These are phyloP conservation scores for Subanguina moxae DNA, from an alignment of 1,140 invertebrate genomes.

Conservation along the genomic window DNA sequence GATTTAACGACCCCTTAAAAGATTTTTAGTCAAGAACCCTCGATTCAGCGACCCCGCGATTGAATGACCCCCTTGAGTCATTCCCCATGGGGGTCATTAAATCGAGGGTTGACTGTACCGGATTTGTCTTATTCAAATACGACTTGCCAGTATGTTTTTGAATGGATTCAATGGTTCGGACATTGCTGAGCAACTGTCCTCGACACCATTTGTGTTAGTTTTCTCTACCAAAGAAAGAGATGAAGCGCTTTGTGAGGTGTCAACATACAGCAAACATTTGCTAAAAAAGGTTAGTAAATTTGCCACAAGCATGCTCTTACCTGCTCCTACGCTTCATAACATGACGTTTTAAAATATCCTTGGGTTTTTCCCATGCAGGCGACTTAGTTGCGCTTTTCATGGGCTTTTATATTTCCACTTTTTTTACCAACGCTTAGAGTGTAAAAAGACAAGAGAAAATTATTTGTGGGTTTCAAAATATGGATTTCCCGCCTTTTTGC, in stretches of 20 bases:
- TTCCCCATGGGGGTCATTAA: too few relatives aligned
- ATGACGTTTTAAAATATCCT: not conserved
- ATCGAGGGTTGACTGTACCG: too few relatives aligned
- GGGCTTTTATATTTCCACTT: not conserved
- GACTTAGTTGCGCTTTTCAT: not conserved
- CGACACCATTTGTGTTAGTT: too few relatives aligned
- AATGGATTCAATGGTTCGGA: not conserved
- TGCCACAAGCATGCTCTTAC: not conserved
- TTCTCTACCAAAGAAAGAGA: not conserved
- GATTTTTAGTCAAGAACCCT: too few relatives aligned
- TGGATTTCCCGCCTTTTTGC: not conserved
- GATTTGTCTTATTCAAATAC: too few relatives aligned
- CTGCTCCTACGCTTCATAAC: not conserved
- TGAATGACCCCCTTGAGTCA: too few relatives aligned
- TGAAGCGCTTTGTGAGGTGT: not conserved
- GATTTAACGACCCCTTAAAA: too few relatives aligned
- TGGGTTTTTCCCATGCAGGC: slow-evolving; percentile 1
- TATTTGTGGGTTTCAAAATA: not conserved
- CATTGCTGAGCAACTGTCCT: not conserved
- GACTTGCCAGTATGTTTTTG: not conserved
- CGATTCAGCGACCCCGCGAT: too few relatives aligned
- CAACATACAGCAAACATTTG: not conserved
- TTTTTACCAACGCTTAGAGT: not conserved
- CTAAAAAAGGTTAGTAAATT: not conserved
- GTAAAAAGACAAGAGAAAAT: not conserved